A percentile compares a stretch with the other conserved stretches of the same genome.
Evolutionary conservation across 2,888 invertebrate species (phyloP).

Genomic region (Sinodicranocentrus sp.): DNA sequence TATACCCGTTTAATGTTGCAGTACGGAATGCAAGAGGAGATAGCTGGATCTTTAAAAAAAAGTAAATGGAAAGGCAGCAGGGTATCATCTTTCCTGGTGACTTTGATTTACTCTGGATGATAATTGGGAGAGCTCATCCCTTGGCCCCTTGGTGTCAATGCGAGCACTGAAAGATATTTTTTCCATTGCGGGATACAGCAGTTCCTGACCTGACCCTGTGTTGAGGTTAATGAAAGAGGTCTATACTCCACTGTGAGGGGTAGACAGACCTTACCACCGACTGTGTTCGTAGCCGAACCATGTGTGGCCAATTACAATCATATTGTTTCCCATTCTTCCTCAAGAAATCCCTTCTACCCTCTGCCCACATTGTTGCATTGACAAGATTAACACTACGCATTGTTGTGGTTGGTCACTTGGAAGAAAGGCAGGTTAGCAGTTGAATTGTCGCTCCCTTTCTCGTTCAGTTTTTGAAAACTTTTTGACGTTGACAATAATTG

Average conservation of each 20-base stretch:
- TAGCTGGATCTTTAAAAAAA: background rate
- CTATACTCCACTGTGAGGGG: conserved; percentile 71
- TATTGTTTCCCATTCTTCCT: conserved; percentile 62
- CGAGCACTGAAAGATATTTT: conserved; percentile 4
- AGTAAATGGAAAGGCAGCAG: conserved; percentile 59
- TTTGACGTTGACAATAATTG: background rate
- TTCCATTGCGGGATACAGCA: conserved; percentile 39
- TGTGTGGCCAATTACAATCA: conserved; percentile 76
- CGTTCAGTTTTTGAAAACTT: background rate
- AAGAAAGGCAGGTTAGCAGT: background rate
- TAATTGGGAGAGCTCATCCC: conserved; percentile 71
- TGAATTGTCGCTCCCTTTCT: background rate
- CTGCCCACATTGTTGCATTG: conserved; percentile 4
- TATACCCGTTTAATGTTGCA: too few species aligned
- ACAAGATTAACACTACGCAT: background rate
- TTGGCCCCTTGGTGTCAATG: conserved; percentile 42
- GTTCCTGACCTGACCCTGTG: conserved; percentile 57
- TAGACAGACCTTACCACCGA: conserved; percentile 65
- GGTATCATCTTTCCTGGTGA: conserved; percentile 49
- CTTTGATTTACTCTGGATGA: conserved; percentile 70
- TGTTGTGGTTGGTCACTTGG: background rate
- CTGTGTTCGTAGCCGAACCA: conserved; percentile 66
- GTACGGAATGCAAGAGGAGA: background rate
- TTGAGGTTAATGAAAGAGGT: conserved; percentile 75
- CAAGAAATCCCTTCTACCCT: background rate